Percentiles rank a stretch among this genome's conserved stretches.
Conservation (phyloP, 2,113 vertebrate species). For the Fregetta grallaria region DNA sequence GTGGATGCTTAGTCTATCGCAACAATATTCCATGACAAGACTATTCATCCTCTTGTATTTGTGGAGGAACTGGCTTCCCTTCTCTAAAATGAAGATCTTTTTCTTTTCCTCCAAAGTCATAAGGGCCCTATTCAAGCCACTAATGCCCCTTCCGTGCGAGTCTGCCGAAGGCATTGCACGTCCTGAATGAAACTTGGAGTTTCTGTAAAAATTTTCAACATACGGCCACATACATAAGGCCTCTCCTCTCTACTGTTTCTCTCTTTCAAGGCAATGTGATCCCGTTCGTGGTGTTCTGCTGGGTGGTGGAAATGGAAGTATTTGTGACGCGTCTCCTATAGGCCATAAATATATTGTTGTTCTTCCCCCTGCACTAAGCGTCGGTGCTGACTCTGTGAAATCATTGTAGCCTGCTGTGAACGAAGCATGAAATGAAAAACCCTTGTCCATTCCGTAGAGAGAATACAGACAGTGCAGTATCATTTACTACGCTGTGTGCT, state of each 20-base stretch:
- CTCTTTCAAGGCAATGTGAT: not conserved
- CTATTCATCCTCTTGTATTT: too few relatives aligned
- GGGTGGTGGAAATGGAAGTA: not conserved
- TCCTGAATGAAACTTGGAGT: not conserved
- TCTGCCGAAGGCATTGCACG: not conserved
- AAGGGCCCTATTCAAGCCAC: rapidly evolving
- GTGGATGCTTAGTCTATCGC: not conserved
- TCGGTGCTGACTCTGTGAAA: conserved; percentile 2
- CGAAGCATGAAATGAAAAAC: conserved; percentile 52
- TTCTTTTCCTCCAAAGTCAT: not conserved
- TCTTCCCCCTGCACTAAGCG: not conserved
- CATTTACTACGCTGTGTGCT: conserved; percentile 8
- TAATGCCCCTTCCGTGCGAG: rapidly evolving
- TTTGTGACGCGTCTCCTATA: not conserved
- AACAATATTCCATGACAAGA: not conserved
- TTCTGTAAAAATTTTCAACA: not conserved
- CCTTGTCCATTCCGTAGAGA: not conserved
- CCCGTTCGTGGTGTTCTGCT: not conserved
- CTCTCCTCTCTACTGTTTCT: not conserved
- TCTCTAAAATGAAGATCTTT: not conserved
- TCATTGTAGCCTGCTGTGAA: conserved; percentile 1
- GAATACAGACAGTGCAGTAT: not conserved
- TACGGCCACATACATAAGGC: rapidly evolving
- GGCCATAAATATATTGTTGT: not conserved
- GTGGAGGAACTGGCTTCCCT: not conserved